A percentile compares a stretch with the other conserved stretches of the same genome.
phyloP scores from a whole-genome alignment of 2,113 vertebrate species.

The Hylia prasina region DNA sequence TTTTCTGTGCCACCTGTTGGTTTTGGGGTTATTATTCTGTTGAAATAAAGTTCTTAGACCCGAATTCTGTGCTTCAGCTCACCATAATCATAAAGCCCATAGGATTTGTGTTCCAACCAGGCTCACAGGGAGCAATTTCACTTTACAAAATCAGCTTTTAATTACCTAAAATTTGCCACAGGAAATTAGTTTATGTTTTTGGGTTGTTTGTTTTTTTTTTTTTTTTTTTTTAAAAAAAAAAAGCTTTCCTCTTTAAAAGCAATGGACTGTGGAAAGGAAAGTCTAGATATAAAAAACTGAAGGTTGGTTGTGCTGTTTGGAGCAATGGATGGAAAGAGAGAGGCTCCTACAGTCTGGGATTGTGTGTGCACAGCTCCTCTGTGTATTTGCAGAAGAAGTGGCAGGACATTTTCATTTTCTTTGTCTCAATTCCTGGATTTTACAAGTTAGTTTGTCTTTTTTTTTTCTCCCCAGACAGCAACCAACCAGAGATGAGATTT shows the following conservation, averaged over 20 bases:
- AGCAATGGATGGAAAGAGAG: neutral
- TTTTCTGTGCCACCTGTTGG: neutral
- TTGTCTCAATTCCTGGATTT: neutral
- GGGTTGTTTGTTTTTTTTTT: neutral
- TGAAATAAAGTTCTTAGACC: neutral
- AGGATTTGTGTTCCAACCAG: neutral
- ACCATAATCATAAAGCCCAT: neutral
- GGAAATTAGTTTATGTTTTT: neutral
- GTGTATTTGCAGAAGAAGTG: neutral
- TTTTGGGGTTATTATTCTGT: neutral
- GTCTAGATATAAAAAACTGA: neutral
- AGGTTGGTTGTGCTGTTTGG: neutral
- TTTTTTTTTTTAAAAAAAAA: too few species aligned
- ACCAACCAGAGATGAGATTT: neutral
- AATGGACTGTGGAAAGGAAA: neutral
- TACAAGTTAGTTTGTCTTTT: neutral
- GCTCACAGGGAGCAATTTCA: neutral
- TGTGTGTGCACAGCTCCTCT: neutral
- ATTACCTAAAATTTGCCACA: conserved; percentile 12
- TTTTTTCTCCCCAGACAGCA: neutral
- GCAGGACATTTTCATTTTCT: neutral
- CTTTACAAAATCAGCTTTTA: neutral
- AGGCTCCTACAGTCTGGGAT: neutral
- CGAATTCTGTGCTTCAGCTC: neutral
- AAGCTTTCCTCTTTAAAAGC: neutral